A percentile compares a stretch with the other conserved stretches of the same genome.
These are phyloP conservation scores for Eurystomus gularis DNA, from an alignment of 2,113 vertebrate genomes.

Conservation along the genomic window DNA sequence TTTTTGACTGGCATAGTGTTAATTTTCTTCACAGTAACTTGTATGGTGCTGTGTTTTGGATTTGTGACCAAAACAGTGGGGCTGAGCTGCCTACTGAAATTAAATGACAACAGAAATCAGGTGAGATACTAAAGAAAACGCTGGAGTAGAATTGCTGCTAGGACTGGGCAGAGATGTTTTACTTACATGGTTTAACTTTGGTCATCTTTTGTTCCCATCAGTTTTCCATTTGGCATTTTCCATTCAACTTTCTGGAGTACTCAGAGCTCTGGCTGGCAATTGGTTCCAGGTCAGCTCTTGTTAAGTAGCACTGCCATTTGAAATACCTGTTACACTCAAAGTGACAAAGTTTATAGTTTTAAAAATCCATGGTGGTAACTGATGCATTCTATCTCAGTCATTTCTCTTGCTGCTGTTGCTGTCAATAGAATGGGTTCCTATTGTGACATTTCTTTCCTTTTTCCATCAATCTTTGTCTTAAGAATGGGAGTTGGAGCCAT, in stretches of 20 bases:
- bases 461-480: constrained; percentile 35
- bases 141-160: neutral
- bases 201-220: neutral
- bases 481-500: neutral
- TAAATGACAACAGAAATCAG: neutral
- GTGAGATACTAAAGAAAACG: neutral
- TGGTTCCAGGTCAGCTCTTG: neutral
- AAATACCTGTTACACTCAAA: neutral
- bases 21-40: neutral
- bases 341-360: neutral
- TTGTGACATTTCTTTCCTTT: neutral
- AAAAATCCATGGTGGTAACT: neutral
- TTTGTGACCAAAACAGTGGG: neutral
- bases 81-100: neutral
- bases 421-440: neutral
- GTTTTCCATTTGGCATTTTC: neutral
- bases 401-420: neutral
- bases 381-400: neutral
- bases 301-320: neutral
- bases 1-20: neutral
- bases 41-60: rapidly evolving
- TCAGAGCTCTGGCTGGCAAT: neutral
- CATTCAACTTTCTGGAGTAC: neutral
- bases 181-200: neutral
- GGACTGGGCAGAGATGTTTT: neutral